phyloP scores from a whole-genome alignment of 2,888 invertebrate species.

The Anodontia alba region DNA sequence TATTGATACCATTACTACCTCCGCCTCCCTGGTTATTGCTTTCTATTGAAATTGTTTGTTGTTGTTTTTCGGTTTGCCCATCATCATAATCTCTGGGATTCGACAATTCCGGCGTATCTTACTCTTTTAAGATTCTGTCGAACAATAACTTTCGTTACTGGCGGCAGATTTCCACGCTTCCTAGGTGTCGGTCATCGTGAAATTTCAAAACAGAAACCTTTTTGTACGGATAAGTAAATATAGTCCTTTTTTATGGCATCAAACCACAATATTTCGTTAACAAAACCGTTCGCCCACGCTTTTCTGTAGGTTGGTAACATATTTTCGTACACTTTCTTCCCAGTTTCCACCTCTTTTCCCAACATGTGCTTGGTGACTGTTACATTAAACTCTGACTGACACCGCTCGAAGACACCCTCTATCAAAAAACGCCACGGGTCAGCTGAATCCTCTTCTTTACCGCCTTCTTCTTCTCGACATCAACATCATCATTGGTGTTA shows the following conservation, averaged over 20 bases:
- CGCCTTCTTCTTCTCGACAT: not conserved
- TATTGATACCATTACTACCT: no score
- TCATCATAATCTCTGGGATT: no score
- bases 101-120: no score
- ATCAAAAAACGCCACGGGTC: not conserved
- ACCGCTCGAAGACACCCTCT: not conserved
- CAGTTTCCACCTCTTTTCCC: not conserved
- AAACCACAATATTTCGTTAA: not conserved
- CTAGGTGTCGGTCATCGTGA: not conserved
- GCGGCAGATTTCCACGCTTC: not conserved
- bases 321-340: not conserved
- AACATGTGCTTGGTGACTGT: not conserved
- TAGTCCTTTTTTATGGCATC: no score
- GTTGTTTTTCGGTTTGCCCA: no score
- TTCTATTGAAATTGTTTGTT: no score
- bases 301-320: constrained; percentile 3
- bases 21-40: no score
- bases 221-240: not conserved
- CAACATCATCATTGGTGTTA: not conserved
- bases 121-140: not conserved
- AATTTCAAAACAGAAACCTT: not conserved
- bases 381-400: not conserved
- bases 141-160: not conserved
- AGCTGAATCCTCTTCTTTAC: not conserved
- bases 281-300: constrained; percentile 4